Conservation (phyloP, 2,888 invertebrate species). For the Lymantria monacha region DNA sequence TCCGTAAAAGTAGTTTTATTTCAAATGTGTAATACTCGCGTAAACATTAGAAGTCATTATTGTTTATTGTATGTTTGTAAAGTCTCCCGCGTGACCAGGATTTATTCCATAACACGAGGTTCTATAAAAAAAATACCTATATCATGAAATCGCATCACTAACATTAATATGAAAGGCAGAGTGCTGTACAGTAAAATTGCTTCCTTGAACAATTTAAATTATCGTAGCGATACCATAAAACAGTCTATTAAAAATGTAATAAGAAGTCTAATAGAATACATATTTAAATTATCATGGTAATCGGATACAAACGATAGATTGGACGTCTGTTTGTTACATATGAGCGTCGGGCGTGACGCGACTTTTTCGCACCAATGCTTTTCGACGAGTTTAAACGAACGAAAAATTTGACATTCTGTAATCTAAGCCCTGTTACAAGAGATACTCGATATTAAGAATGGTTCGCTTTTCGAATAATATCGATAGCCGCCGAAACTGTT, state of each 20-base stretch:
- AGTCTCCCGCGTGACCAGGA: too few species aligned
- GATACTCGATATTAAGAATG: constrained; percentile 23
- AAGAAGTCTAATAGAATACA: constrained; percentile 31
- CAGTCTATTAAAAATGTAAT: constrained; percentile 31
- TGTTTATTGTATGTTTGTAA: too few species aligned
- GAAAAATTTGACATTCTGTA: constrained; percentile 55
- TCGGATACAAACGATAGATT: constrained; percentile 26
- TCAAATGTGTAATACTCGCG: too few species aligned
- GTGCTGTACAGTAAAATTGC: neutral
- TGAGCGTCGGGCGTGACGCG: constrained; percentile 52
- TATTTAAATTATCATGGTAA: constrained; percentile 33
- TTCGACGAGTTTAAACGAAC: constrained; percentile 55
- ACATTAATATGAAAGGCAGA: neutral
- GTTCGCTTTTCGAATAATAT: constrained; percentile 7
- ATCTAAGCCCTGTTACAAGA: constrained; percentile 17
- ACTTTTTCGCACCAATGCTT: constrained; percentile 53
- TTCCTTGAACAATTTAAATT: neutral
- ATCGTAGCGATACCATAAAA: constrained; percentile 21
- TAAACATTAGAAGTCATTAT: too few species aligned
- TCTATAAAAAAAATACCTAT: too few species aligned
- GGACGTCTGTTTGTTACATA: constrained; percentile 33
- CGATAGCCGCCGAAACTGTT: constrained; percentile 1
- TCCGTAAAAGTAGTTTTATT: too few species aligned
- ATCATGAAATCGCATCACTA: too few species aligned
- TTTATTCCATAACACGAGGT: too few species aligned